Percentiles rank a stretch among this genome's conserved stretches.
Conservation (phyloP, 2,113 vertebrate species). For the Triplophysa tibetana region DNA sequence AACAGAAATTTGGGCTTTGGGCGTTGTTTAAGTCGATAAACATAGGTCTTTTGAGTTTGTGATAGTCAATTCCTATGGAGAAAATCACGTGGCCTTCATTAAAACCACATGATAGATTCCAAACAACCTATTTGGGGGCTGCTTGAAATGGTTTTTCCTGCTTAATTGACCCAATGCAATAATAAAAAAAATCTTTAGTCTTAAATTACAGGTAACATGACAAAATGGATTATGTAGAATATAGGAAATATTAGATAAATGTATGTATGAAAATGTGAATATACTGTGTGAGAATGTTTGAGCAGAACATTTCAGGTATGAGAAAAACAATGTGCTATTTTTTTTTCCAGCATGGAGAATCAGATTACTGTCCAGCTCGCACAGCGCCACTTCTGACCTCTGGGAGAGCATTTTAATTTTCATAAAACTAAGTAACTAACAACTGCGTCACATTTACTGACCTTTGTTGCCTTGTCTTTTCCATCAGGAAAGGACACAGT, state of each 20-base stretch:
- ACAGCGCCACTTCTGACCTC: constrained; percentile 22
- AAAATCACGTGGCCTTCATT: too few relatives aligned
- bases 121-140: too few relatives aligned
- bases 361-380: constrained; percentile 11
- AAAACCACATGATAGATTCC: too few relatives aligned
- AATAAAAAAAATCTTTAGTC: too few relatives aligned
- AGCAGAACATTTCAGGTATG: constrained; percentile 11
- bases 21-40: too few relatives aligned
- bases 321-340: not conserved
- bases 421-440: constrained; percentile 49
- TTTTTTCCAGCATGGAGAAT: constrained; percentile 20
- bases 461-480: constrained; percentile 50
- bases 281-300: not conserved
- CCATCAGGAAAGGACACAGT: constrained; percentile 10
- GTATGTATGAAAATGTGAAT: not conserved
- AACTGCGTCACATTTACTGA: constrained; percentile 42
- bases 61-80: too few relatives aligned
- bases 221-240: not conserved
- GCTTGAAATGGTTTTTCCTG: too few relatives aligned
- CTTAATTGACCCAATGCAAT: too few relatives aligned
- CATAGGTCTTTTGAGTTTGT: too few relatives aligned
- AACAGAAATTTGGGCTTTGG: too few relatives aligned
- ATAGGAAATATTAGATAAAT: not conserved
- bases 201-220: too few relatives aligned
- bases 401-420: constrained; percentile 58